Evolutionary conservation across 2,888 invertebrate genomes (phyloP).

Genomic region (Drosophila limbata): DNA sequence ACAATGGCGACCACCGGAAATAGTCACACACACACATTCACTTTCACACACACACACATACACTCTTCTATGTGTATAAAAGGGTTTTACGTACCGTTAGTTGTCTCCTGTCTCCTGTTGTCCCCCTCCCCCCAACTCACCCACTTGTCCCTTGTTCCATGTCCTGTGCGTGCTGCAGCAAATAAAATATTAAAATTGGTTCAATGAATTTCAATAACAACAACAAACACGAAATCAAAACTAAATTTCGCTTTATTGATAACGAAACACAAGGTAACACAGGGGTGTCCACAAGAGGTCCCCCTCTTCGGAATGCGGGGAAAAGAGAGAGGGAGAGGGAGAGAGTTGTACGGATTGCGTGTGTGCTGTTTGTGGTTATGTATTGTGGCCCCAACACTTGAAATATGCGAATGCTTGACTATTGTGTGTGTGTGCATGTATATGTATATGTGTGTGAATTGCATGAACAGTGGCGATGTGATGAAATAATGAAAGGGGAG

Average conservation of each 20-base stretch:
- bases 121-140: neutral
- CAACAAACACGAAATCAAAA: conserved; percentile 82
- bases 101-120: conserved; percentile 34
- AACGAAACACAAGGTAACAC: conserved; percentile 73
- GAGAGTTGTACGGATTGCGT: conserved; percentile 24
- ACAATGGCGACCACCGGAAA: conserved; percentile 81
- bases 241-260: conserved; percentile 82
- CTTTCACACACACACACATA: conserved; percentile 32
- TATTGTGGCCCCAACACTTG: conserved; percentile 42
- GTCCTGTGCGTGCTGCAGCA: conserved; percentile 68
- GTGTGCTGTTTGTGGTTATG: conserved; percentile 65
- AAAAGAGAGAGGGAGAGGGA: neutral
- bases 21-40: conserved; percentile 73
- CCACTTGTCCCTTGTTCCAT: conserved; percentile 26
- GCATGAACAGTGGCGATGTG: conserved; percentile 6
- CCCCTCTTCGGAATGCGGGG: neutral
- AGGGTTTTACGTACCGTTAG: conserved; percentile 78
- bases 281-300: conserved; percentile 6
- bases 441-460: neutral
- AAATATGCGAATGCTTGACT: conserved; percentile 49
- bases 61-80: conserved; percentile 44
- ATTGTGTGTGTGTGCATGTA: conserved; percentile 18
- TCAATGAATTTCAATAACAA: conserved; percentile 82
- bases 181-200: conserved; percentile 82
- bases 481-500: neutral